A percentile compares a stretch with the other conserved stretches of the same genome.
These are phyloP conservation scores for Chionis minor DNA, from an alignment of 2,113 vertebrate species.

Conservation along the genomic window DNA sequence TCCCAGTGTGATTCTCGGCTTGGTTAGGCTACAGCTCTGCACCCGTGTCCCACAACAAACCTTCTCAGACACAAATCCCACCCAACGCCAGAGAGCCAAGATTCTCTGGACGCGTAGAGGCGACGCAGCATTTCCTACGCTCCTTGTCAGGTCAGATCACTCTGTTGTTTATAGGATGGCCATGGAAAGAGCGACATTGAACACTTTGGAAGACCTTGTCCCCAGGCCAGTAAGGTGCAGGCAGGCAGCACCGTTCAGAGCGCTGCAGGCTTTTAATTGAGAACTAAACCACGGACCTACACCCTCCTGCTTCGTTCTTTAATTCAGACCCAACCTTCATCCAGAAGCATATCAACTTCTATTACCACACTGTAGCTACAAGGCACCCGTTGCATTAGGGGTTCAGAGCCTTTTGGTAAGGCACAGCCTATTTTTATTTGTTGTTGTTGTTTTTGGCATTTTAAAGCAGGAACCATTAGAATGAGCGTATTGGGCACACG, in stretches of 20 bases:
- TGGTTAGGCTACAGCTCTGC: not conserved
- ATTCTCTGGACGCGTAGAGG: not conserved
- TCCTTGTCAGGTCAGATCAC: accelerated
- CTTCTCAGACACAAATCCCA: not conserved
- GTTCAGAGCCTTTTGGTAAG: not conserved
- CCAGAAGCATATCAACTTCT: not conserved
- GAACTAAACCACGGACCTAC: not conserved
- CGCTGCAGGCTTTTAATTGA: not conserved
- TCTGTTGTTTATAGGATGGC: accelerated
- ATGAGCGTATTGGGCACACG: not conserved
- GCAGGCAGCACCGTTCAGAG: no score
- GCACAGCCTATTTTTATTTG: not conserved
- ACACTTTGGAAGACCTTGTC: not conserved
- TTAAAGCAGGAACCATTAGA: not conserved
- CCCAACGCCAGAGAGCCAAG: accelerated
- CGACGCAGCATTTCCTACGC: not conserved
- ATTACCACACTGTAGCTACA: not conserved
- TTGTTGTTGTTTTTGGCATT: not conserved
- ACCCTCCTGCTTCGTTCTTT: not conserved
- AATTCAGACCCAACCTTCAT: not conserved
- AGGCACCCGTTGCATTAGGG: accelerated
- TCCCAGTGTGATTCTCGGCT: accelerated
- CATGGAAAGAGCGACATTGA: not conserved
- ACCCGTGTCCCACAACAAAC: not conserved
- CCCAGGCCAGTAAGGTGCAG: no score